Conservation (phyloP, 1,140 invertebrate genomes). For the Choristoneura fumiferana region DNA sequence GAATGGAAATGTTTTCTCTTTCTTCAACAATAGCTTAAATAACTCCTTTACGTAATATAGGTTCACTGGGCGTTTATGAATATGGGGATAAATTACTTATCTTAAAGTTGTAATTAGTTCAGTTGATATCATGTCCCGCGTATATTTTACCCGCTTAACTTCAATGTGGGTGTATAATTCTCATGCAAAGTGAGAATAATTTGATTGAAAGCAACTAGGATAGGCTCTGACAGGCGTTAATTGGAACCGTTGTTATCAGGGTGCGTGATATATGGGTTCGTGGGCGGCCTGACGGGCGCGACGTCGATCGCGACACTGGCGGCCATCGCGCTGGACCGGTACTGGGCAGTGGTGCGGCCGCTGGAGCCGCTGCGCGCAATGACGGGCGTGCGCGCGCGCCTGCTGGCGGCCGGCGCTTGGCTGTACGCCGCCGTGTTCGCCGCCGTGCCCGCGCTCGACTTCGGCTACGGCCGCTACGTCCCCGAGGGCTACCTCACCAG, state of each 20-base stretch:
- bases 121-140: too few species aligned
- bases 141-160: background rate
- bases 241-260: slow-evolving; percentile 70
- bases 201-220: too few species aligned
- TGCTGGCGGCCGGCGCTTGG: slow-evolving; percentile 84
- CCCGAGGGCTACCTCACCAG: slow-evolving; percentile 89
- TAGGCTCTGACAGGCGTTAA: too few species aligned
- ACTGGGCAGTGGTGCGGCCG: slow-evolving; percentile 85
- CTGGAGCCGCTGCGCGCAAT: slow-evolving; percentile 81
- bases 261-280: slow-evolving; percentile 84
- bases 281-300: slow-evolving; percentile 85
- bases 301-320: slow-evolving; percentile 85
- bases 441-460: slow-evolving; percentile 82
- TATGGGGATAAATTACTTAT: too few species aligned
- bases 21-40: background rate
- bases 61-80: too few species aligned
- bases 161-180: slow-evolving; percentile 6
- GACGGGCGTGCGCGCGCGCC: slow-evolving; percentile 80
- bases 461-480: slow-evolving; percentile 85
- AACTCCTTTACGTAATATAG: too few species aligned
- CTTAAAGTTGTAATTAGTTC: too few species aligned
- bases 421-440: slow-evolving; percentile 84
- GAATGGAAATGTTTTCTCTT: too few species aligned
- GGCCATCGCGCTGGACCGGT: slow-evolving; percentile 85
- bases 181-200: background rate